Percentiles rank a stretch among this genome's conserved stretches.
Conservation (phyloP, 2,797 vertebrate genomes). For the Austrolebias charrua region DNA sequence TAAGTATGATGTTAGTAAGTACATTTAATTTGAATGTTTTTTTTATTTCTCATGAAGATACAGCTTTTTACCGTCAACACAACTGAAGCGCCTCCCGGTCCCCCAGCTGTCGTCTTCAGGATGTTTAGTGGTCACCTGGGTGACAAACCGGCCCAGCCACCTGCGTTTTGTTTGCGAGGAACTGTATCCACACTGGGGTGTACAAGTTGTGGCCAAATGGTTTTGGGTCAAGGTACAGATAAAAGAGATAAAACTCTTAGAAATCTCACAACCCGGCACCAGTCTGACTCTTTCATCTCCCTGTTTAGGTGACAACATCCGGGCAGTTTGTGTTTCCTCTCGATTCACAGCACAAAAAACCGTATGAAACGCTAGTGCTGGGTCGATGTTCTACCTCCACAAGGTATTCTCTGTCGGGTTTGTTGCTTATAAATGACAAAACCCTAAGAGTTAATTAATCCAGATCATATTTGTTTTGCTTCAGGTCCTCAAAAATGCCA, state of each 20-base stretch:
- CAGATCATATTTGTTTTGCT: conserved; percentile 24
- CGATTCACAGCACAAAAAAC: conserved; percentile 95
- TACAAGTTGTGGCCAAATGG: conserved; percentile 88
- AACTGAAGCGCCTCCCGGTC: conserved; percentile 88
- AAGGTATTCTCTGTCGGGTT: conserved; percentile 39
- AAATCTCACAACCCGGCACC: background rate
- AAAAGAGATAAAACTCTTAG: background rate
- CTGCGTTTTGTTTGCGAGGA: conserved; percentile 87
- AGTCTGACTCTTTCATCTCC: conserved; percentile 11
- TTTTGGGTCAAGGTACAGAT: conserved; percentile 90
- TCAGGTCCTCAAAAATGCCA: conserved; percentile 68
- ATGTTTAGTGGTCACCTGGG: conserved; percentile 91
- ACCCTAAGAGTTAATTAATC: background rate
- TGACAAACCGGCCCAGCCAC: conserved; percentile 92
- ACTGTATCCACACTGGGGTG: conserved; percentile 91
- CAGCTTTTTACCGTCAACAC: conserved; percentile 81
- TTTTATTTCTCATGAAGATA: conserved; percentile 77
- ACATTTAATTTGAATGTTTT: background rate
- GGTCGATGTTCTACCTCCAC: conserved; percentile 70
- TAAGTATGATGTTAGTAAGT: background rate
- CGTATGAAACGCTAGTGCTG: conserved; percentile 90
- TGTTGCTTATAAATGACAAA: background rate
- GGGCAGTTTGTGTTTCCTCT: conserved; percentile 93
- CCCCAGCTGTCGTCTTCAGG: conserved; percentile 79
- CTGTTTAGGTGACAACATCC: conserved; percentile 84